Evolutionary conservation across 2,888 invertebrate species (phyloP).

Genomic region (Melanchra persicariae): DNA sequence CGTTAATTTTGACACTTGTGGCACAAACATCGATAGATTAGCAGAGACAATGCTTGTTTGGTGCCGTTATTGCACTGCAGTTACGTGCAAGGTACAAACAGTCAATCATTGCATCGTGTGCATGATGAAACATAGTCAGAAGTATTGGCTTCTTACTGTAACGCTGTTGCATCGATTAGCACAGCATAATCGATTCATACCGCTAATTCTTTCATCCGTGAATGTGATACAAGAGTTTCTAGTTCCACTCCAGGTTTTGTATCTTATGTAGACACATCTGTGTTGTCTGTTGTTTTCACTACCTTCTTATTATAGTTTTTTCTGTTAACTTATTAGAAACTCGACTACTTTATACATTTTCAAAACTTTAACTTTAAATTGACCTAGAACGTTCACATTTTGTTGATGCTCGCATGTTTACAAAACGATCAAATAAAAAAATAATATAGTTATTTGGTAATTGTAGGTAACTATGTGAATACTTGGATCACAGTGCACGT

Average conservation of each 20-base stretch:
- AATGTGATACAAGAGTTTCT: slow-evolving; percentile 32
- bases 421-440: slow-evolving; percentile 29
- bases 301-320: not conserved
- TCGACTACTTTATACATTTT: too few relatives aligned
- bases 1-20: slow-evolving; percentile 28
- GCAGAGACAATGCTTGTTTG: slow-evolving; percentile 26
- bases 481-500: slow-evolving; percentile 36
- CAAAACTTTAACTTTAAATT: too few relatives aligned
- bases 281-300: not conserved
- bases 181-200: slow-evolving; percentile 23
- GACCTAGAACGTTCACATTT: too few relatives aligned
- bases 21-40: slow-evolving; percentile 15
- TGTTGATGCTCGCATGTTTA: not conserved
- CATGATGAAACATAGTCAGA: slow-evolving; percentile 43
- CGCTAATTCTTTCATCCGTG: slow-evolving; percentile 34
- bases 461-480: not conserved
- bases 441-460: slow-evolving; percentile 23
- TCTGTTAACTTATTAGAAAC: too few relatives aligned
- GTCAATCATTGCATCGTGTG: slow-evolving; percentile 43
- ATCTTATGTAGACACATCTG: not conserved
- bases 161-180: slow-evolving; percentile 39
- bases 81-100: slow-evolving; percentile 16
- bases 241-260: slow-evolving; percentile 1
- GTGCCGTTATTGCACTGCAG: slow-evolving; percentile 19
- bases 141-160: slow-evolving; percentile 35